Conservation (phyloP, 2,797 vertebrate species). For the Sebastes umbrosus region DNA sequence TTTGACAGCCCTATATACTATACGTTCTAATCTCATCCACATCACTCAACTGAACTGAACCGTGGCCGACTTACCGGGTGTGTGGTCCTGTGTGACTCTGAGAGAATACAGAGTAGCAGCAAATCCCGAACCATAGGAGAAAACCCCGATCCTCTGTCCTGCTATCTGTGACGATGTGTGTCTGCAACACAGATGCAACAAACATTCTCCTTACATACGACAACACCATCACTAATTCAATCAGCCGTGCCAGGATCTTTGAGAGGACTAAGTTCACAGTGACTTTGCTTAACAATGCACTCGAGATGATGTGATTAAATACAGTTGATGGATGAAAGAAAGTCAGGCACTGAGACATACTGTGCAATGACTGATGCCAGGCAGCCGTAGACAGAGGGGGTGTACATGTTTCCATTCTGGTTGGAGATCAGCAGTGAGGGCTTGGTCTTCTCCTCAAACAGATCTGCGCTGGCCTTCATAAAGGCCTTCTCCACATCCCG, state of each 20-base stretch:
- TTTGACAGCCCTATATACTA: too few relatives aligned
- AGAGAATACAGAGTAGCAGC: constrained; percentile 96
- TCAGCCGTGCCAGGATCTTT: not conserved
- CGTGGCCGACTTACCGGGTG: constrained; percentile 85
- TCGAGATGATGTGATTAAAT: not conserved
- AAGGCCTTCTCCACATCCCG: constrained; percentile 98
- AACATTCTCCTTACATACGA: not conserved
- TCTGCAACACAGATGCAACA: constrained; percentile 74
- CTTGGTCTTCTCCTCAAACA: constrained; percentile 95
- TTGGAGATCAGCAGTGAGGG: constrained; percentile 92
- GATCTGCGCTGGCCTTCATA: constrained; percentile 93
- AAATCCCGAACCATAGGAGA: constrained; percentile 97
- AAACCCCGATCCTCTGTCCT: constrained; percentile 92
- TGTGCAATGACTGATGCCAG: constrained; percentile 93
- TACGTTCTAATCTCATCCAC: not conserved
- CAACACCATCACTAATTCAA: not conserved
- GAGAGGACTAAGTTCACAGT: not conserved
- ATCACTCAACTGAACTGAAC: not conserved
- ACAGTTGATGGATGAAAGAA: not conserved
- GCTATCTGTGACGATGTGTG: constrained; percentile 87
- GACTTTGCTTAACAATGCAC: not conserved
- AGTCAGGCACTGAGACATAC: constrained; percentile 77
- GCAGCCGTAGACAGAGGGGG: constrained; percentile 96
- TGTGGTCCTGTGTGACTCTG: constrained; percentile 92
- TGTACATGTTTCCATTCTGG: constrained; percentile 99